phyloP scores from a whole-genome alignment of 2,888 invertebrate genomes.

The Campopleginae sp. region DNA sequence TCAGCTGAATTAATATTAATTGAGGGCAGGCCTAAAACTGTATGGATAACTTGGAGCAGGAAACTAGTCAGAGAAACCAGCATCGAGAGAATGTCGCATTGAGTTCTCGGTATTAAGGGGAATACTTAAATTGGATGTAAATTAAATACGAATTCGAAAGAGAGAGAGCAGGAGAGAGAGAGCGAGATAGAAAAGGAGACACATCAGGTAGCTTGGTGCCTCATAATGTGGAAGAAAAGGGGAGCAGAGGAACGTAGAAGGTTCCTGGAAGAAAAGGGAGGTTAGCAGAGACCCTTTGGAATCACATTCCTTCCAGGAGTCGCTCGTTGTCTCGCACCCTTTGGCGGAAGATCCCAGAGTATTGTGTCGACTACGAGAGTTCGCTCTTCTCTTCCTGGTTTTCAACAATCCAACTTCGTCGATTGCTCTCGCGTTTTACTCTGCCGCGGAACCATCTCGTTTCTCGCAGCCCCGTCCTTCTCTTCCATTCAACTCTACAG shows the following conservation, averaged over 20 bases:
- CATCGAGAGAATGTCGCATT: background rate
- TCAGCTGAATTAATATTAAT: too few species aligned
- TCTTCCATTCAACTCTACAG: slow-evolving; percentile 47
- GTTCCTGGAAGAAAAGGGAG: slow-evolving; percentile 64
- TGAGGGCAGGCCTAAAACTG: too few species aligned
- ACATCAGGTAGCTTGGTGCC: slow-evolving; percentile 18
- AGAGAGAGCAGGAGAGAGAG: slow-evolving; percentile 4
- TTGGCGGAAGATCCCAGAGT: slow-evolving; percentile 69
- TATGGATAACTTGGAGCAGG: too few species aligned
- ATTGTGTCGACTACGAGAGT: slow-evolving; percentile 73
- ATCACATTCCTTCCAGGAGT: slow-evolving; percentile 73
- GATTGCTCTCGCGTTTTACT: slow-evolving; percentile 32
- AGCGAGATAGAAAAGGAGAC: slow-evolving; percentile 12
- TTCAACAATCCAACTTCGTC: slow-evolving; percentile 63
- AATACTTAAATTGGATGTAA: background rate
- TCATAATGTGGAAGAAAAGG: slow-evolving; percentile 11
- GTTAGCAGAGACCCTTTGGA: slow-evolving; percentile 69
- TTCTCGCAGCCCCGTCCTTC: slow-evolving; percentile 62
- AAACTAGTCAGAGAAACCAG: too few species aligned
- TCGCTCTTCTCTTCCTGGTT: slow-evolving; percentile 68
- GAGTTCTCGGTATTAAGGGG: background rate
- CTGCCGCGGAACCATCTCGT: slow-evolving; percentile 25
- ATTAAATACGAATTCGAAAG: background rate
- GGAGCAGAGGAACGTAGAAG: slow-evolving; percentile 43
- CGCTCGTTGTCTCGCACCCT: slow-evolving; percentile 72